These are phyloP conservation scores for Tricholaema leucomelas DNA, from an alignment of 2,113 vertebrate genomes.

Conservation along the genomic window DNA sequence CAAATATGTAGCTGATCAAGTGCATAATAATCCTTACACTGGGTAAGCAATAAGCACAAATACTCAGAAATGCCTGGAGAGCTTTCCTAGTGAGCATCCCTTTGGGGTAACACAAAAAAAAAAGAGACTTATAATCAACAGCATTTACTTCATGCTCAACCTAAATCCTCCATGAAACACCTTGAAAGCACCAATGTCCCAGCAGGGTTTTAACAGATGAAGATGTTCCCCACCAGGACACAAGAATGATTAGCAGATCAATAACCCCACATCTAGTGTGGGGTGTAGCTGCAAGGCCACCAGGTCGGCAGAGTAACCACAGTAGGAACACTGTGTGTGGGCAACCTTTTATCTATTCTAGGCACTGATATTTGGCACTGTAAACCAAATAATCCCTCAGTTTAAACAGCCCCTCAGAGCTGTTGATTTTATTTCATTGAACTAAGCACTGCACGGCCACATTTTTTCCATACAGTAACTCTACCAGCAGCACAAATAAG, in stretches of 20 bases:
- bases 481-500: background rate
- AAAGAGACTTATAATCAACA: background rate
- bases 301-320: background rate
- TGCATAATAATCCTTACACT: background rate
- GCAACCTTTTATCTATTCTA: conserved; percentile 5
- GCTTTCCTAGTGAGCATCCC: background rate
- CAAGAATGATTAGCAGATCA: background rate
- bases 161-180: background rate
- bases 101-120: background rate
- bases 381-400: conserved; percentile 34
- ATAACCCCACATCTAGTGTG: background rate
- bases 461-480: conserved; percentile 3
- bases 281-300: background rate
- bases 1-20: background rate
- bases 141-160: background rate
- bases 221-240: background rate
- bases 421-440: conserved; percentile 27
- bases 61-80: background rate
- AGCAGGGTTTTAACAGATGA: background rate
- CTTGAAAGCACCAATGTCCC: background rate
- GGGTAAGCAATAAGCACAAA: background rate
- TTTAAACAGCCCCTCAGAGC: conserved; percentile 12
- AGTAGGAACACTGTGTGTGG: conserved; percentile 16
- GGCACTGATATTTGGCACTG: background rate
- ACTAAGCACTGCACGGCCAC: background rate